Conservation (phyloP, 2,888 invertebrate species). For the Limenitis camilla region DNA sequence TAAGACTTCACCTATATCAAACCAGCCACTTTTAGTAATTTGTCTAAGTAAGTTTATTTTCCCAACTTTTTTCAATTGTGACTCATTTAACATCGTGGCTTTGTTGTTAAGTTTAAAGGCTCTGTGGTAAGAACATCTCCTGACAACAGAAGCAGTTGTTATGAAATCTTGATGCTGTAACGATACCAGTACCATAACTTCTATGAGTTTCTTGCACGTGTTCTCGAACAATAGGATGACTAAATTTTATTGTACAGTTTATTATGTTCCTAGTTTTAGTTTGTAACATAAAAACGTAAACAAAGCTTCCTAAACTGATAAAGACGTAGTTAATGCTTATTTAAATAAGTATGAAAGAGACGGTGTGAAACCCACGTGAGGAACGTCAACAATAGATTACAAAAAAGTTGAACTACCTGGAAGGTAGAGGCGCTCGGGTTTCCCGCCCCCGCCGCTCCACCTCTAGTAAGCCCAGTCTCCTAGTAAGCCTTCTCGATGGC, state of each 20-base stretch:
- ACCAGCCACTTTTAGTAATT: neutral
- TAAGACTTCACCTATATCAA: slow-evolving; percentile 14
- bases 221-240: slow-evolving; percentile 29
- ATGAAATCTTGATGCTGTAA: neutral
- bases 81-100: too few relatives aligned
- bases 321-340: slow-evolving; percentile 33
- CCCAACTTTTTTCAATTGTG: slow-evolving; percentile 3
- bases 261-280: slow-evolving; percentile 33
- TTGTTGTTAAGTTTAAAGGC: too few relatives aligned
- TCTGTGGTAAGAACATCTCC: too few relatives aligned
- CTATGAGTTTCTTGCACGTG: slow-evolving; percentile 35
- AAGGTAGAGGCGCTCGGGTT: slow-evolving; percentile 47
- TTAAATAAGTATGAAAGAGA: slow-evolving; percentile 43
- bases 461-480: slow-evolving; percentile 51
- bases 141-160: too few relatives aligned
- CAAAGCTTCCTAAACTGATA: slow-evolving; percentile 44
- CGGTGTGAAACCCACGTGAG: slow-evolving; percentile 56
- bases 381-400: slow-evolving; percentile 65
- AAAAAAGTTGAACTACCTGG: slow-evolving; percentile 62
- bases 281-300: slow-evolving; percentile 60
- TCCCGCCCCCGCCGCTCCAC: slow-evolving; percentile 45
- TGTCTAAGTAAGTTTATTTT: too few relatives aligned
- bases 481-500: slow-evolving; percentile 46
- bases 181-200: neutral
- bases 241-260: slow-evolving; percentile 38